Base-by-base conservation (phyloP, 1,140 invertebrate genomes). In the Ceratina calcarata region DNA sequence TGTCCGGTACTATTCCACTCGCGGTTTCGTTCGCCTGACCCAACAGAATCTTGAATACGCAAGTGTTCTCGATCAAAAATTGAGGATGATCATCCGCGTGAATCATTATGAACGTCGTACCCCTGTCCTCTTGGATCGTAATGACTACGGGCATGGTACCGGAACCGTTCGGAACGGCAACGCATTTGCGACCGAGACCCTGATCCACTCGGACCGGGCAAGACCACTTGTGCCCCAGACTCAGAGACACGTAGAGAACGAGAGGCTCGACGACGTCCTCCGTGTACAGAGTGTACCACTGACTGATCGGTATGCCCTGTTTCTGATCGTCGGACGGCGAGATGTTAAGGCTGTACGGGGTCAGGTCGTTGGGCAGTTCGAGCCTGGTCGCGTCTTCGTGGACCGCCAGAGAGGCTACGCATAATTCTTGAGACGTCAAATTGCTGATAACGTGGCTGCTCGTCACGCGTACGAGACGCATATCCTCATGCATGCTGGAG, bases 51-150 rank as follows among this genome's bases (percentile, higher is more conserved):
- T 90, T 90, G 60, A 93, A 92, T 7, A 89, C 78, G 58, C 93
- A 94, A 4, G 88, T 86, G 83, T 95, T 95, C 80, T 94, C 92
- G 32, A 95, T 91, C 8, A 93, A 84, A 18, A 95, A 80, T 78
- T 94, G 94, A 22, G 95, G 95, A 88, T 94, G 91, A 15, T 92
- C 84, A 86, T 96, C 95, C 62, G 90, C 86, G 82, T 95, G 93
- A 49, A 95, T 89, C 32, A 94, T 93, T 55, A 96, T 89, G 78
- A 94, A 96, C 0, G 93, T 93, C 61, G 94, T 94, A 32, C 94
- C 94, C 81, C 94, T 93, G 18, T 94, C 92, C 83, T 95, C 93
- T 86, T 94, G 93, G 3, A 91, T 93, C 2, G 93, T 94, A 13
- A 95, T 79, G 0, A 94, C 91, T 12, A 94, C 79, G 7, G 94